These are phyloP conservation scores for Neodon shergylaensis DNA, from an alignment of 2,113 vertebrate species.

Conservation along the genomic window DNA sequence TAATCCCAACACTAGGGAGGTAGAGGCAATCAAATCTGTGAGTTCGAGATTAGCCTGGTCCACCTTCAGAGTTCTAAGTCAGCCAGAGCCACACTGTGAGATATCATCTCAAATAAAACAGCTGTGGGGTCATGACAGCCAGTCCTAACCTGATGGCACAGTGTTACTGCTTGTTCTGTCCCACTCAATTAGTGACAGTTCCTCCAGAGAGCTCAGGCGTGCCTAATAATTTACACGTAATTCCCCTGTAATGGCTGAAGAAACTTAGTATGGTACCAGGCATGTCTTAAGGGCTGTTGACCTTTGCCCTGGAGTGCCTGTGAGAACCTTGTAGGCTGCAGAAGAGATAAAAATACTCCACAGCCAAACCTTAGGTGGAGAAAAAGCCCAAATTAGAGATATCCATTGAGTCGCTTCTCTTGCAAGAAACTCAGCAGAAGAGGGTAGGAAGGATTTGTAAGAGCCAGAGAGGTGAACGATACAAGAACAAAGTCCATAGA, in stretches of 20 bases:
- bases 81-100: not conserved
- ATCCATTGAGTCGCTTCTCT: not conserved
- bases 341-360: not conserved
- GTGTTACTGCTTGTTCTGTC: not conserved
- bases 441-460: not conserved
- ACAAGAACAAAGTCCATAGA: not conserved
- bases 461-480: not conserved
- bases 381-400: not conserved
- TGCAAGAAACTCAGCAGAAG: not conserved
- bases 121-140: not conserved
- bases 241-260: not conserved
- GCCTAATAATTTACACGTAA: not conserved
- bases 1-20: not conserved
- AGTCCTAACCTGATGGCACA: not conserved
- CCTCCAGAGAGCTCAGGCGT: not conserved
- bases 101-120: not conserved
- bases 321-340: not conserved
- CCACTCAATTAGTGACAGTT: not conserved
- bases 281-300: not conserved
- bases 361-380: not conserved
- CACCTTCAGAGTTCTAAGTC: not conserved
- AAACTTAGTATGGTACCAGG: not conserved
- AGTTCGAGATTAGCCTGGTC: not conserved
- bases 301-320: not conserved
- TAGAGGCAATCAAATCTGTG: not conserved